phyloP scores from a whole-genome alignment of 2,113 vertebrate species.

The Anhinga rufa region DNA sequence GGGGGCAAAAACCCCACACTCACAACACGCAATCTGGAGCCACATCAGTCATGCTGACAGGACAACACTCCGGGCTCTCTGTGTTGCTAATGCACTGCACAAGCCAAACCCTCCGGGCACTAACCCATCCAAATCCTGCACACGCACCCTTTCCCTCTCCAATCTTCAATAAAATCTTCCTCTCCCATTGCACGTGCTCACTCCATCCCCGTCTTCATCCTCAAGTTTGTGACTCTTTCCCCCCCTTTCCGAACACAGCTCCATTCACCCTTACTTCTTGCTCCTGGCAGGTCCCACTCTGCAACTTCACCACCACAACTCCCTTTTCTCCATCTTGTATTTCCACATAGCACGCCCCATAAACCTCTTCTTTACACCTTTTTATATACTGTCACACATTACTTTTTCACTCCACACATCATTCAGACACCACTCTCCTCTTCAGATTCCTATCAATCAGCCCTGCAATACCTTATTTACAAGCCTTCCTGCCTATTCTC shows the following conservation, averaged over 20 bases:
- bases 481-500: background rate
- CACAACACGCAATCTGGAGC: background rate
- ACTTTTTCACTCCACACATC: background rate
- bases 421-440: background rate
- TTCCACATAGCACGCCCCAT: background rate
- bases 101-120: background rate
- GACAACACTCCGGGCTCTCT: background rate
- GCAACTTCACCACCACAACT: background rate
- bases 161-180: background rate
- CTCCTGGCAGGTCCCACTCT: background rate
- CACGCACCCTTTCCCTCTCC: background rate
- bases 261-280: background rate
- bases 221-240: background rate
- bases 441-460: background rate
- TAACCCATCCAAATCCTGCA: background rate
- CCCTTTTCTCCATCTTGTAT: background rate
- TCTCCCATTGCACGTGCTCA: background rate
- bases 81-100: background rate
- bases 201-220: background rate
- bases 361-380: background rate
- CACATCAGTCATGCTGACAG: background rate
- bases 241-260: background rate
- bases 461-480: background rate
- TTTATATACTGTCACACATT: background rate
- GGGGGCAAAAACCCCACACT: background rate